Percentiles rank a stretch among this genome's conserved stretches.
Conservation (phyloP, 2,113 vertebrate species). For the Myodes glareolus region DNA sequence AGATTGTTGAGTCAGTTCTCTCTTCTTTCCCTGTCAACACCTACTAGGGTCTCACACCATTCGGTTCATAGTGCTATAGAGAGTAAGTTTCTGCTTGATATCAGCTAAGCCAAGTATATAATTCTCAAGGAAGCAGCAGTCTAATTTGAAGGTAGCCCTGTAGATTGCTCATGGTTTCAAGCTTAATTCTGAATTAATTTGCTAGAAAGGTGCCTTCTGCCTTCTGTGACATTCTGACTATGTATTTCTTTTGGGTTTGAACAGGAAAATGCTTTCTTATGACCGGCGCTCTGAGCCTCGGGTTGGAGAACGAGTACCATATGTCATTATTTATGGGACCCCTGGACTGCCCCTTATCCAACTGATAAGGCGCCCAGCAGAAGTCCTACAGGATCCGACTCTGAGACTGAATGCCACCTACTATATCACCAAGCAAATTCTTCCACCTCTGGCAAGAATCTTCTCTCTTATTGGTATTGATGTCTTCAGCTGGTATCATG, state of each 20-base stretch:
- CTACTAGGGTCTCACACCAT: neutral
- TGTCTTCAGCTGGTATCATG: conserved; percentile 97
- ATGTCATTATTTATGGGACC: conserved; percentile 94
- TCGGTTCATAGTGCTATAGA: neutral
- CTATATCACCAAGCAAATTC: conserved; percentile 98
- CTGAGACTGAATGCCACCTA: conserved; percentile 95
- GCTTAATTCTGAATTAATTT: conserved; percentile 48
- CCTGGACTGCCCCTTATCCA: conserved; percentile 97
- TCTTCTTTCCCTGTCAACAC: neutral
- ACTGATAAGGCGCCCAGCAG: conserved; percentile 93
- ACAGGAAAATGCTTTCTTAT: conserved; percentile 93
- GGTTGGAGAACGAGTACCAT: conserved; percentile 96
- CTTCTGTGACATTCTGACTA: conserved; percentile 35
- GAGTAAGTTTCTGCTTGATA: neutral
- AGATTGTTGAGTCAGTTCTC: neutral
- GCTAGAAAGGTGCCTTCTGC: neutral
- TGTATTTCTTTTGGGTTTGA: conserved; percentile 60
- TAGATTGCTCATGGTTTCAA: conserved; percentile 1
- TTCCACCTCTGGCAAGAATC: conserved; percentile 94
- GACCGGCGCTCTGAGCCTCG: conserved; percentile 96
- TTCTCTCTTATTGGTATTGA: conserved; percentile 97
- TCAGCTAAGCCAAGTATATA: conserved; percentile 1
- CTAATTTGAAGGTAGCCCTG: neutral
- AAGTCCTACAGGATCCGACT: conserved; percentile 93
- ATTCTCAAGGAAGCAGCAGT: conserved; percentile 10